Evolutionary conservation across 1,140 invertebrate species (phyloP), one percentile per base, ranked within the genome.

Genomic region (Drosophila subobscura): DNA sequence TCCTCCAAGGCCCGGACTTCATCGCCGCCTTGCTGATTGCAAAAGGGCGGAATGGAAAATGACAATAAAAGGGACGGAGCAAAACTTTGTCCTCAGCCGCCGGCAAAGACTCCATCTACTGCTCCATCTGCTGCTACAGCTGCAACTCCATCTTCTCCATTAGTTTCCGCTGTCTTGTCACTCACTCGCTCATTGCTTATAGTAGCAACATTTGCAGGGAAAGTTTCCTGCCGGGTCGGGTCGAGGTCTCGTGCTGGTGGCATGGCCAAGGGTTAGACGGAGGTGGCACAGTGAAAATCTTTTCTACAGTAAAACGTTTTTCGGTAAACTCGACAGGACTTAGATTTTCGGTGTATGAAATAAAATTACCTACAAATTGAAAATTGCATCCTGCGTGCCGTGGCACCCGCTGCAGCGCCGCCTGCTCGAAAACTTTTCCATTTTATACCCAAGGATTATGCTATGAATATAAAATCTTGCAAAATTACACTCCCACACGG

Each of bases 321-420:
- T 86, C 83, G 81, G 81, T 85, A 85, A 86, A 85, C 81, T 85
- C 85, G 83, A 65, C 81, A 81, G 81, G 81, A 85, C 81, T 86
- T 85, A 85, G 83, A 85, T 85, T 88, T 37, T 85, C 68, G 68
- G 81, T 81, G 81, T 86, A 85, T 86, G 81, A 85, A 85, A 85
- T 85, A 85, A 85, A 85, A 85, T 85, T 86, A 85, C 81, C 81
- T 86, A 85, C 81, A 85, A 85, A 85, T 85, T 85, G 81, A 85
- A 85, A 85, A 85, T 85, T 85, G 81, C 81, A 85, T 85, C 81
- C 81, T 85, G 81, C 81, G 81, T 85, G 81, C 74, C 64, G 37
- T 53, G 56, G 45, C 54, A 29, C 22, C 33, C 51, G 66, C 16
- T 66, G 68, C 50, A 46, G 14, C 25, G 25, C 16, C 29, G 20